Evolutionary conservation across 2,797 vertebrate species (phyloP).

Genomic region (Sebastes iracundus): DNA sequence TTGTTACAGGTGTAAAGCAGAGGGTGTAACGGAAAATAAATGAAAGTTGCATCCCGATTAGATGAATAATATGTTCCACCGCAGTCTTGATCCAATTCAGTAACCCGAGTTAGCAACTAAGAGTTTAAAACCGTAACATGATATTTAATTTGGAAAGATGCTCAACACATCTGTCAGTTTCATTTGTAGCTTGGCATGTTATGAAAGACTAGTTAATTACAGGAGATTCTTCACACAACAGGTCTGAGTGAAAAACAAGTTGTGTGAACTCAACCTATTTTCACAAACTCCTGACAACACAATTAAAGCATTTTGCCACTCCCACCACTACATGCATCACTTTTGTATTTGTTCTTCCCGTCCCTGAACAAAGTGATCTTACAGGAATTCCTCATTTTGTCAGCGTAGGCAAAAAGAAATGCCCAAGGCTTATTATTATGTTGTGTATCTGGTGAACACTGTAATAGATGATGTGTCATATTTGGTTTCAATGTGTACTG

Average conservation of each 20-base stretch:
- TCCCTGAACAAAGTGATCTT: neutral
- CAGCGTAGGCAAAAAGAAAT: neutral
- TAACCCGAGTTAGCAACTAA: neutral
- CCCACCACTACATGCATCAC: neutral
- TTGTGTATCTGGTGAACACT: conserved; percentile 16
- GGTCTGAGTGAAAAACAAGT: neutral
- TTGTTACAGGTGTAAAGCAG: neutral
- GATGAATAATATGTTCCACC: conserved; percentile 14
- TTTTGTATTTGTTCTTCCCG: conserved; percentile 1
- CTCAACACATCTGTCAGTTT: conserved; percentile 18
- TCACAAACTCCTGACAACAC: conserved; percentile 7
- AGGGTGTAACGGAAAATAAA: neutral
- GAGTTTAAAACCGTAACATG: neutral
- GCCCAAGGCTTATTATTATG: conserved; percentile 20
- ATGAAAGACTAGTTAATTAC: conserved; percentile 16
- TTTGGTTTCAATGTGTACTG: conserved; percentile 41
- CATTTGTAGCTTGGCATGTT: conserved; percentile 13
- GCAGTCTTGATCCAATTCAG: neutral
- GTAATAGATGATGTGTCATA: conserved; percentile 54
- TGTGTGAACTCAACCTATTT: neutral
- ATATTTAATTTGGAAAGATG: conserved; percentile 21
- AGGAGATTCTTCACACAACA: neutral
- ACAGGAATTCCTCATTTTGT: conserved; percentile 27
- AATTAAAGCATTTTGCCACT: neutral
- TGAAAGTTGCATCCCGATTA: neutral